phyloP scores from a whole-genome alignment of 2,113 vertebrate genomes.

The Pterocles gutturalis region DNA sequence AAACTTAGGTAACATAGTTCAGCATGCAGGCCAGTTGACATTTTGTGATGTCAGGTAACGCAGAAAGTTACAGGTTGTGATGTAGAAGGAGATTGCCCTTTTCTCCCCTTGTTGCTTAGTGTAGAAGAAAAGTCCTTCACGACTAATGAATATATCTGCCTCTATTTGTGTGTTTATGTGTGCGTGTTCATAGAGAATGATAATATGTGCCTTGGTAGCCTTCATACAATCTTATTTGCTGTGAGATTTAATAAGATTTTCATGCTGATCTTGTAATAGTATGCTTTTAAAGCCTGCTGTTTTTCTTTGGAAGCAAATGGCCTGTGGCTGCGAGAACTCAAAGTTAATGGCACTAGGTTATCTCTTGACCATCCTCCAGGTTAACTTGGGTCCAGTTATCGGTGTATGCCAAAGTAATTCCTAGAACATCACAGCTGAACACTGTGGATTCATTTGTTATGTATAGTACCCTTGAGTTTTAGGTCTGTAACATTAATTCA shows the following conservation, averaged over 20 bases:
- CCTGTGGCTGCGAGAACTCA: neutral
- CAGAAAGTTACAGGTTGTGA: neutral
- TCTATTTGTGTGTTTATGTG: neutral
- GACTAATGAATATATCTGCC: neutral
- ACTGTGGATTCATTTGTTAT: neutral
- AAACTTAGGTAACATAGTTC: neutral
- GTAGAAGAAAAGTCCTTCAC: neutral
- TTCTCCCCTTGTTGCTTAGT: neutral
- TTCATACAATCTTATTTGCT: neutral
- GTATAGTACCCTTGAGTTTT: neutral
- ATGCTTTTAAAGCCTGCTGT: conserved; percentile 23
- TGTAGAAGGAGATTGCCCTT: neutral
- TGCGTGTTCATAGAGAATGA: neutral
- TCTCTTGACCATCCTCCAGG: neutral
- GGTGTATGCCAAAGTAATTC: neutral
- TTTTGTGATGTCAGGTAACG: neutral
- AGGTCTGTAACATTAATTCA: neutral
- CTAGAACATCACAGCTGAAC: neutral
- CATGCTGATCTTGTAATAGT: conserved; percentile 1
- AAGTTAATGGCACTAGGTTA: neutral
- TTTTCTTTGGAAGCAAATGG: conserved; percentile 13
- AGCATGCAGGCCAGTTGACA: neutral
- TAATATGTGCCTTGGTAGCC: neutral
- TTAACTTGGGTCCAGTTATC: neutral
- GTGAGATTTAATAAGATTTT: conserved; percentile 18